These are phyloP conservation scores for Drosophila cardini DNA, from an alignment of 1,140 invertebrate genomes.

Conservation along the genomic window DNA sequence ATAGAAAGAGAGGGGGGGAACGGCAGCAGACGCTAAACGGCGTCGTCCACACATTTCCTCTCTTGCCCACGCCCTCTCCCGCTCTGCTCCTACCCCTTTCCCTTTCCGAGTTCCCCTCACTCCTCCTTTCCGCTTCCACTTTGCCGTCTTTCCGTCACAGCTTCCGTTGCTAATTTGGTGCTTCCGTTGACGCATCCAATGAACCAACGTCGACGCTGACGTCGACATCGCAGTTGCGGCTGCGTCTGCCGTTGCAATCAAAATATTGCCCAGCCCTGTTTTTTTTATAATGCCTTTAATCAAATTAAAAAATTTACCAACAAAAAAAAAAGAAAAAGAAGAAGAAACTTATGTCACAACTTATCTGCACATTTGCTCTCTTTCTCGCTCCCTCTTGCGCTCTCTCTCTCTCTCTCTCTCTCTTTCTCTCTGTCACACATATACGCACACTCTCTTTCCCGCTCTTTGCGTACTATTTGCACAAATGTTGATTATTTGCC, in stretches of 20 bases:
- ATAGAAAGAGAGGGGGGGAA: neutral
- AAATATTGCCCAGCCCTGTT: constrained; percentile 27
- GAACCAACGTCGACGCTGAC: constrained; percentile 36
- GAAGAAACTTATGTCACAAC: constrained; percentile 19
- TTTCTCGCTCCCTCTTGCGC: neutral
- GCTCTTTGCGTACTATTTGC: constrained; percentile 26
- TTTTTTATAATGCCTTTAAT: constrained; percentile 38
- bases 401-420: neutral
- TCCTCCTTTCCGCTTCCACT: constrained; percentile 1
- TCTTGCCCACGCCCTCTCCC: neutral
- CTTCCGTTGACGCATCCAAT: constrained; percentile 64
- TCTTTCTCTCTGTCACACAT: neutral
- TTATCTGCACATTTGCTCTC: constrained; percentile 16
- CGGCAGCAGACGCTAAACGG: neutral
- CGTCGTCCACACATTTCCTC: constrained; percentile 20
- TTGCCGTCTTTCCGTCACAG: constrained; percentile 15
- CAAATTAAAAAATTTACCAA: constrained; percentile 33
- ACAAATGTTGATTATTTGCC: constrained; percentile 38
- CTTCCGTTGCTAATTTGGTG: constrained; percentile 72
- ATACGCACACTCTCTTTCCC: neutral
- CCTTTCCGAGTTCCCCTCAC: neutral
- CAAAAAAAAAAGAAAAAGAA: neutral
- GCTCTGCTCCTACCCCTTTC: too few relatives aligned
- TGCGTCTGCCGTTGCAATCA: constrained; percentile 38
- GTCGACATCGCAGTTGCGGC: constrained; percentile 33